phyloP scores from a whole-genome alignment of 2,797 vertebrate genomes.

The Leptoclinus maculatus region DNA sequence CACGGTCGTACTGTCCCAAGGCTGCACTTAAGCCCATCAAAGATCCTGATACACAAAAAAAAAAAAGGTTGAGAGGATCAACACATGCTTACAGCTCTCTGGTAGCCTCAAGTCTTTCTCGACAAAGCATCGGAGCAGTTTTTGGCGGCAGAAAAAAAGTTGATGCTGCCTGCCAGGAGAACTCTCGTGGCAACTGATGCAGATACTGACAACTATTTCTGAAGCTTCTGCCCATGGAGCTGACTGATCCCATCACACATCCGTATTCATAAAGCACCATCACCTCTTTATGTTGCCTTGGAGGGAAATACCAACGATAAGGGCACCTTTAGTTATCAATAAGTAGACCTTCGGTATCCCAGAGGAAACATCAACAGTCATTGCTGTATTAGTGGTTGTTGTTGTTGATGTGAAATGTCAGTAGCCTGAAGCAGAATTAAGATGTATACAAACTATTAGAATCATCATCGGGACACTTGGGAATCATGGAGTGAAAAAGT shows the following conservation, averaged over 20 bases:
- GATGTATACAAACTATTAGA: conserved; percentile 51
- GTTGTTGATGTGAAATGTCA: conserved; percentile 59
- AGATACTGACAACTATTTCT: neutral
- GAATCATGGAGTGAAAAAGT: conserved; percentile 41
- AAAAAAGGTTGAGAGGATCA: neutral
- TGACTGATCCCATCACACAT: conserved; percentile 12
- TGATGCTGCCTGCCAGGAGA: neutral
- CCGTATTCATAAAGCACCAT: conserved; percentile 8
- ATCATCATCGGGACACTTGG: conserved; percentile 47
- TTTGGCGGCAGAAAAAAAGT: neutral
- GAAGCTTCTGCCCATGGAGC: conserved; percentile 2
- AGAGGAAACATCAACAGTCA: conserved; percentile 6
- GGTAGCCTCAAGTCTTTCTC: neutral
- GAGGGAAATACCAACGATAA: conserved; percentile 30
- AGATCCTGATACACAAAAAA: neutral
- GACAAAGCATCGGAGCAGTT: neutral
- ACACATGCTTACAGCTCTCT: neutral
- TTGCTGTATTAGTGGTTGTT: conserved; percentile 16
- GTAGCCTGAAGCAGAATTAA: conserved; percentile 51
- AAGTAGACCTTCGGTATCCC: conserved; percentile 26
- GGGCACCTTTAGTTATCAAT: conserved; percentile 37
- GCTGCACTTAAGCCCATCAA: neutral
- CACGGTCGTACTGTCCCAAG: neutral
- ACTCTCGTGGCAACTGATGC: neutral
- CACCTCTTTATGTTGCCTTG: neutral